Base-by-base conservation (phyloP, 2,797 vertebrate genomes). In the Malurus splendens region DNA sequence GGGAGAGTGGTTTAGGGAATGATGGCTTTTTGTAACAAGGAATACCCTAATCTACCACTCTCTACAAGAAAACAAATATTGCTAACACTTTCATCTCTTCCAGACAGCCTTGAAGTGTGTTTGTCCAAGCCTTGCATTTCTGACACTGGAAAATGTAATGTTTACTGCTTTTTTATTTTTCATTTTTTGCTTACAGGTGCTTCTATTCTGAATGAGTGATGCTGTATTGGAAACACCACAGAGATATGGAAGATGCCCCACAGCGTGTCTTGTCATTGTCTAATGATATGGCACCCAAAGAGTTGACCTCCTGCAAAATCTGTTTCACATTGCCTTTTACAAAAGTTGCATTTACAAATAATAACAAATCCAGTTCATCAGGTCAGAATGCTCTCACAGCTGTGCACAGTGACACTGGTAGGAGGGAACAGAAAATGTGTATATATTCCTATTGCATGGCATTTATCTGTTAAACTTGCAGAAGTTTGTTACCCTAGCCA, bases 221-320 rank as follows among this genome's bases (percentile, higher is more conserved):
- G 52, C 48, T 68, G 71, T 67, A 28, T 56, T 67, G 85, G 71
- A 80, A 92, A 94, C 32, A 33, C 59, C 73, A 74, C 75, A 91
- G 88, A 89, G 85, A 74, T 39, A 42, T 4, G 13, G 94, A 95
- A 92, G 90, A 94, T 81, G 55, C 90, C 81, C 94, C 89, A 52
- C 39, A 76, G 54, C 87, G 65, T 50, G 57, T 89, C 82, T 86
- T 94, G 81, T 65, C 66, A 42, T 86, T 94, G 73, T 62, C 89
- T 92, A 82, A 88, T 59, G 72, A 92, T 71, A 84, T 51, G 10
- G 57, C 61, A 82, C 38, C 61, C 61, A 87, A 92, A 64, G 82
- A 96, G 93, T 0, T 92, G 86, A 70, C 76, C 67, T 92, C 91
- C 93, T 93, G 80, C 72, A 95, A 92, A 95, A 77, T 85, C 82